Conservation (phyloP, 2,888 invertebrate species). For the Himalopsyche kuldschensis region DNA sequence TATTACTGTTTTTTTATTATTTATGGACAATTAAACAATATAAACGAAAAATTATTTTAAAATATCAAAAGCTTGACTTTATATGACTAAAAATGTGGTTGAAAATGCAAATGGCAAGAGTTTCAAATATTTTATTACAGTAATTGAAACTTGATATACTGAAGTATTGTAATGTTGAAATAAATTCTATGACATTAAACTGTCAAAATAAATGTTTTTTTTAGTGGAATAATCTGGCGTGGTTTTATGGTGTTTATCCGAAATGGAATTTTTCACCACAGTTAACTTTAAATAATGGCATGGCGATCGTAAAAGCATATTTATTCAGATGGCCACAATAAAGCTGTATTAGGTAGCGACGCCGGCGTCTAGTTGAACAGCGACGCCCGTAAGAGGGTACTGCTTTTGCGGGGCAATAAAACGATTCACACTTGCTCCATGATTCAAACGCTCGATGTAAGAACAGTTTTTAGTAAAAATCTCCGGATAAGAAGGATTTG, state of each 20-base stretch:
- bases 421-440: conserved; percentile 12
- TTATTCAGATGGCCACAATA: conserved; percentile 17
- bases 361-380: not conserved
- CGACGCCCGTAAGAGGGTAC: not conserved
- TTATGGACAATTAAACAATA: too few species aligned
- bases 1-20: too few species aligned
- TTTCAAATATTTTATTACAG: too few species aligned
- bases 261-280: not conserved
- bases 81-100: too few species aligned
- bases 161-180: too few species aligned
- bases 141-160: too few species aligned
- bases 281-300: not conserved
- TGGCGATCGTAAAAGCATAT: conserved; percentile 26
- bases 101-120: too few species aligned
- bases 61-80: too few species aligned
- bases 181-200: too few species aligned
- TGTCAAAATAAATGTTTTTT: too few species aligned
- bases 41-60: too few species aligned
- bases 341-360: not conserved
- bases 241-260: not conserved
- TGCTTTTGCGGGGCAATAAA: conserved; percentile 13
- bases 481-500: not conserved
- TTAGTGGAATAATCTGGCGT: too few species aligned
- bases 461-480: not conserved
- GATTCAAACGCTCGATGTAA: not conserved